Evolutionary conservation across 2,113 vertebrate species (phyloP).

Genomic region (Setophaga coronata): DNA sequence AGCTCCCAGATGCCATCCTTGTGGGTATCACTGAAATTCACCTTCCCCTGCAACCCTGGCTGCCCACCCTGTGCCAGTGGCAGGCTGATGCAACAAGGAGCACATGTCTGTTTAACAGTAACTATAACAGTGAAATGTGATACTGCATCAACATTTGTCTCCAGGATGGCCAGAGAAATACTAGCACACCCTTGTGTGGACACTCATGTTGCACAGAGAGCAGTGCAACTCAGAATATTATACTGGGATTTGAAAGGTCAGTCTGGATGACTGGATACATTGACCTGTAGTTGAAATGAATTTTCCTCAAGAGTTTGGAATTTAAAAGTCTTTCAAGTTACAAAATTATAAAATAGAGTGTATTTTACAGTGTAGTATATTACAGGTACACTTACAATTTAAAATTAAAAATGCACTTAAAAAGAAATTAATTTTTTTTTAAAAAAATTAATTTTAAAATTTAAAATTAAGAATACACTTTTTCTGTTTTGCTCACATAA

Average conservation of each 20-base stretch:
- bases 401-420: background rate
- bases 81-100: background rate
- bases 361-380: background rate
- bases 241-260: slow-evolving; percentile 34
- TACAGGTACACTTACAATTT: background rate
- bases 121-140: background rate
- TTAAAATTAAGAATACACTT: background rate
- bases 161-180: background rate
- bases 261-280: background rate
- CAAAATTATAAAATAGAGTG: slow-evolving; percentile 43
- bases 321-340: slow-evolving; percentile 28
- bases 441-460: background rate
- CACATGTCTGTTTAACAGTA: background rate
- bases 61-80: background rate
- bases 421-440: too few relatives aligned
- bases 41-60: background rate
- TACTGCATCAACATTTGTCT: background rate
- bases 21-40: background rate
- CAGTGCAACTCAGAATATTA: background rate
- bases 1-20: background rate
- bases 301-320: slow-evolving; percentile 32
- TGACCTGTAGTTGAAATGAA: background rate
- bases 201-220: background rate
- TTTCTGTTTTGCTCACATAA: background rate
- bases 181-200: background rate